Base-by-base conservation (phyloP, 2,888 invertebrate genomes). In the Parnassius smintheus region DNA sequence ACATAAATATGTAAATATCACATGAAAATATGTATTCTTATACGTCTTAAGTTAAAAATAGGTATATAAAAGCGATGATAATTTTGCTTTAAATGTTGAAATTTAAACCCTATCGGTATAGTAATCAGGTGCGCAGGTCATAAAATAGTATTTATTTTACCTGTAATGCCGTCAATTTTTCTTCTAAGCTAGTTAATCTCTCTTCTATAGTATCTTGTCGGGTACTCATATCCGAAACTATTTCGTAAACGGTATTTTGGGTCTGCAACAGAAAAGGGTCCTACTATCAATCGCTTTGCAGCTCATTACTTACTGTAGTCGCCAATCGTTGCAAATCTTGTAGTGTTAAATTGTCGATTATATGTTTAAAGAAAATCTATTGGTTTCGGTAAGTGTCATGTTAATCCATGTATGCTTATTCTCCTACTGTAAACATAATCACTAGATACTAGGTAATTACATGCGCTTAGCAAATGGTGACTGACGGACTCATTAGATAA, bases 201-300 rank as follows among this genome's bases (percentile, higher is more conserved):
- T 98, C 98, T 87, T 99, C 99, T 73, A 99, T 94, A 59, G 95
- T 94, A 83, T 98, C 97, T 88, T 99, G 98, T 61, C 98, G 95
- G 66, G 96, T 95, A 82, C 98, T 98, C 96, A 99, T 97, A 79
- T 99, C 99, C 62, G 98, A 97, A 70, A 99, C 98, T 77, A 99
- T 96, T 92, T 99, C 99, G 87, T 99, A 99, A 73, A 99, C 98
- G 60, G 98, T 98, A 81, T 98, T 98, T 92, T 99, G 98, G 71
- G 98, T 99, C 99, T 99, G 94, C 71, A 93, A 92, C 76, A 92
- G 81, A 81, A 91, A 91, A 83, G 92, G 92, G 84, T 92, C 91
- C 92, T 92, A 86, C 83, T 88, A 84, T 92, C 91, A 92, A 88
- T 92, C 84, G 92, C 78, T 84, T 91, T 88, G 91, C 75, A 83